These are phyloP conservation scores for Myrmophylax atrothorax DNA, from an alignment of 2,113 vertebrate genomes.

Conservation along the genomic window DNA sequence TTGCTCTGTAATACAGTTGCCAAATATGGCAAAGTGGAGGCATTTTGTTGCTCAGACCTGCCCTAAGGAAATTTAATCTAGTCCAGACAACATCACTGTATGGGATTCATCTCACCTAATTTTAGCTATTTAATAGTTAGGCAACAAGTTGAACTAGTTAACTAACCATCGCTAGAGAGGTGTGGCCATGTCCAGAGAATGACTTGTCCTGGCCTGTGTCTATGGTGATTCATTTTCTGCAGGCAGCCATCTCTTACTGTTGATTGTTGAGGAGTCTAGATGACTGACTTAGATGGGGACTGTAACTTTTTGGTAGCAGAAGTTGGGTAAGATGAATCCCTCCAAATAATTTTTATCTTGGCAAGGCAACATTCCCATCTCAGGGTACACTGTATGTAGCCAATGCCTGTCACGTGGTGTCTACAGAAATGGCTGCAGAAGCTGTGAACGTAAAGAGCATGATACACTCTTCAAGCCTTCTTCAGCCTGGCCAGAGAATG, in stretches of 20 bases:
- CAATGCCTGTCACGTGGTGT: neutral
- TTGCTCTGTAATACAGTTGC: neutral
- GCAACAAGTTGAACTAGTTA: neutral
- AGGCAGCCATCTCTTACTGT: neutral
- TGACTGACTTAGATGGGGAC: neutral
- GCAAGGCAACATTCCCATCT: neutral
- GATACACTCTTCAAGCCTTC: neutral
- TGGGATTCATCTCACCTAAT: neutral
- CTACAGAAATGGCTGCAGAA: neutral
- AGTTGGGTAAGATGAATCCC: neutral
- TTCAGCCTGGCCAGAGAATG: neutral
- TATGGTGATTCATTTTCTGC: neutral
- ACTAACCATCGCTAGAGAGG: neutral
- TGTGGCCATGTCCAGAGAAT: neutral
- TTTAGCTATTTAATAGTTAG: conserved; percentile 29
- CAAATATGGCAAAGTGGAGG: neutral
- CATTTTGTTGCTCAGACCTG: neutral
- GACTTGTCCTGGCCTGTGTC: neutral
- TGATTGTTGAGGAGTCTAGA: neutral
- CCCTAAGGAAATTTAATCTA: neutral
- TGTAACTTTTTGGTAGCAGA: neutral
- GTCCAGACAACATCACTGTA: neutral
- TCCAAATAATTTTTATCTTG: neutral
- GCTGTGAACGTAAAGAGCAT: neutral
- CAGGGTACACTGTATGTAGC: neutral